phyloP scores from a whole-genome alignment of 2,888 invertebrate species.

The Xestia rhomboidea region DNA sequence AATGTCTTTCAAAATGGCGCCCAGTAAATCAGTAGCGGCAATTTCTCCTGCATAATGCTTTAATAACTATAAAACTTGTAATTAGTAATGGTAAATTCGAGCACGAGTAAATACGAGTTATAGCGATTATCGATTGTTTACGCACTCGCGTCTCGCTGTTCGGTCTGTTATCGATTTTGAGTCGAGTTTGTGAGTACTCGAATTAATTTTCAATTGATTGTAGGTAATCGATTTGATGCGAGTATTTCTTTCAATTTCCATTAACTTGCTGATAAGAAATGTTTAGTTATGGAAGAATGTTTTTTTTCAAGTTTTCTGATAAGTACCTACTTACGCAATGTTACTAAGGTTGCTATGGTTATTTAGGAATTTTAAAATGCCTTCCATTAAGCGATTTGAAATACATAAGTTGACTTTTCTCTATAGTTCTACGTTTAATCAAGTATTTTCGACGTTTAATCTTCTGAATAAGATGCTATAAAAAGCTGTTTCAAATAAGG shows the following conservation, averaged over 20 bases:
- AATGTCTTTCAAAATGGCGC: slow-evolving; percentile 86
- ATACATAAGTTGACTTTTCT: background rate
- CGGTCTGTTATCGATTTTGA: slow-evolving; percentile 70
- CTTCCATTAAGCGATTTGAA: background rate
- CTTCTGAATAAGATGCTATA: background rate
- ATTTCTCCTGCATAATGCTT: slow-evolving; percentile 84
- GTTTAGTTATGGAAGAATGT: slow-evolving; percentile 24
- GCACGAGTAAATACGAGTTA: slow-evolving; percentile 72
- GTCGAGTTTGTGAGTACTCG: slow-evolving; percentile 68
- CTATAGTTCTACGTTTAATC: background rate
- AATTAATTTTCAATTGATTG: slow-evolving; percentile 74
- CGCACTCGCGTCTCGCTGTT: slow-evolving; percentile 76
- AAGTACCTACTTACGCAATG: slow-evolving; percentile 11
- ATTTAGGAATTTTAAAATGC: background rate
- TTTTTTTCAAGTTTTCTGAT: slow-evolving; percentile 5
- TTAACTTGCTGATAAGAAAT: slow-evolving; percentile 52
- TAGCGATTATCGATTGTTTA: slow-evolving; percentile 83
- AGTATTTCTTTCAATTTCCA: slow-evolving; percentile 62
- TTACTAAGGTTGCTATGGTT: background rate
- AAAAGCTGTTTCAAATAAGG: slow-evolving; percentile 6
- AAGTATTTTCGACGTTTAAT: background rate
- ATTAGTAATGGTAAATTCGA: slow-evolving; percentile 87
- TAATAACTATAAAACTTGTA: slow-evolving; percentile 87
- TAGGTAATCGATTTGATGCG: slow-evolving; percentile 79
- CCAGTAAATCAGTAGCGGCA: slow-evolving; percentile 86